Base-by-base conservation (phyloP, 1,140 invertebrate species). In the Lepidurus apus region DNA sequence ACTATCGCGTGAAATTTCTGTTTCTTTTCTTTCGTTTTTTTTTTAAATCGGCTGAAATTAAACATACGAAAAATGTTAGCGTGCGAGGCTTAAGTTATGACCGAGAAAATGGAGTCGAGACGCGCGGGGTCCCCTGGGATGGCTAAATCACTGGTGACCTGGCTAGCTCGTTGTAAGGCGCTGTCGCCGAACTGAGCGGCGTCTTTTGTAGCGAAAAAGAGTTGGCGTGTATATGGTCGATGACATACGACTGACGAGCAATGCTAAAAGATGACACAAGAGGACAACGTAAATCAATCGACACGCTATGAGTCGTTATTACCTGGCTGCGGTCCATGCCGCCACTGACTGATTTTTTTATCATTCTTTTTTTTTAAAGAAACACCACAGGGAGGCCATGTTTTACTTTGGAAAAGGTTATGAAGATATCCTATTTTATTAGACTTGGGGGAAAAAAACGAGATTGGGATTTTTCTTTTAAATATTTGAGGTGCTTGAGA, bases 121-220 rank as follows among this genome's bases (percentile, higher is more conserved):
- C 17, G 17, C 17, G 53, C 17, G 53, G 53, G 53, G 53, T 65
- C 53, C 53, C 53, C 53, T 65, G 53, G 53, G 53, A 11, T 65
- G 53, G 53, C 21, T 13, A 65, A 65, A 65, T 17, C 17, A 65
- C 53, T 65, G 53, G 53, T 65, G 53, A 65, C 53, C 53, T 17
- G 53, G 53, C 17, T 65, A 65, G 53, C 8, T 65, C 53, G 53
- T 65, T 65, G 21, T 65, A 65, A 65, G 17, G n/a, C 53, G 53
- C 53, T 65, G 53, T 65, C 53, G 53, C 53, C 13, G 21, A 21
- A 65, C 17, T 65, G 21, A 65, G 53, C 53, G 53, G 53, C 53
- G 17, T 65, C 53, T 65, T 65, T 65, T 65, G 53, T 65, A 65
- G 53, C 53, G 53, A 65, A 65, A 34, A 65, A 65, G 53, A 65